A percentile compares a stretch with the other conserved stretches of the same genome.
phyloP scores from a whole-genome alignment of 2,113 vertebrate genomes.

The Gasterosteus nipponicus region DNA sequence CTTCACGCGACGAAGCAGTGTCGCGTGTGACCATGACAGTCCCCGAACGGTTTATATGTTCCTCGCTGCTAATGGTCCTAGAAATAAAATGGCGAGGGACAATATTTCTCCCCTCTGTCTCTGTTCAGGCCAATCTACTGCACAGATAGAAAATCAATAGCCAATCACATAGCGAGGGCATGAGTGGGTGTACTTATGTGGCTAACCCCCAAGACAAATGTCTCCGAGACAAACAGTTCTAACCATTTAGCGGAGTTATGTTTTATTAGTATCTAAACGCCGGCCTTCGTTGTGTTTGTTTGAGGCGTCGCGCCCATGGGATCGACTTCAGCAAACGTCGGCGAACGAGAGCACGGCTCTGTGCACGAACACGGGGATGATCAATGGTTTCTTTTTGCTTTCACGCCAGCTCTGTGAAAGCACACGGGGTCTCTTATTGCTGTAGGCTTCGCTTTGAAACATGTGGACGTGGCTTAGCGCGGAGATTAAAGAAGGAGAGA shows the following conservation, averaged over 20 bases:
- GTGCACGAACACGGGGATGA: constrained; percentile 42
- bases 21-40: constrained; percentile 45
- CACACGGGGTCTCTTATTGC: constrained; percentile 26
- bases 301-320: constrained; percentile 24
- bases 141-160: constrained; percentile 71
- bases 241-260: constrained; percentile 13
- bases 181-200: constrained; percentile 41
- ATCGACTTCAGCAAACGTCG: constrained; percentile 31
- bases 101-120: constrained; percentile 29
- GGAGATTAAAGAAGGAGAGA: too few species aligned
- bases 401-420: constrained; percentile 40
- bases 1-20: constrained; percentile 15
- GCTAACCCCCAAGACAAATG: constrained; percentile 59
- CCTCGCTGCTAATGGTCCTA: constrained; percentile 38
- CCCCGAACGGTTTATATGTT: constrained; percentile 32
- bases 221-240: constrained; percentile 14
- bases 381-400: constrained; percentile 61
- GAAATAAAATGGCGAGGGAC: constrained; percentile 40
- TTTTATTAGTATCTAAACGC: constrained; percentile 23
- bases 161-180: constrained; percentile 65
- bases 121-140: constrained; percentile 42
- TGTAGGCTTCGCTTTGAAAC: constrained; percentile 56
- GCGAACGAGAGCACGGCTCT: constrained; percentile 38
- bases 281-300: neutral
- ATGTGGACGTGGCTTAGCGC: constrained; percentile 22